A percentile compares a stretch with the other conserved stretches of the same genome.
Conservation (phyloP, 2,888 invertebrate genomes). For the Notocelia uddmanniana region DNA sequence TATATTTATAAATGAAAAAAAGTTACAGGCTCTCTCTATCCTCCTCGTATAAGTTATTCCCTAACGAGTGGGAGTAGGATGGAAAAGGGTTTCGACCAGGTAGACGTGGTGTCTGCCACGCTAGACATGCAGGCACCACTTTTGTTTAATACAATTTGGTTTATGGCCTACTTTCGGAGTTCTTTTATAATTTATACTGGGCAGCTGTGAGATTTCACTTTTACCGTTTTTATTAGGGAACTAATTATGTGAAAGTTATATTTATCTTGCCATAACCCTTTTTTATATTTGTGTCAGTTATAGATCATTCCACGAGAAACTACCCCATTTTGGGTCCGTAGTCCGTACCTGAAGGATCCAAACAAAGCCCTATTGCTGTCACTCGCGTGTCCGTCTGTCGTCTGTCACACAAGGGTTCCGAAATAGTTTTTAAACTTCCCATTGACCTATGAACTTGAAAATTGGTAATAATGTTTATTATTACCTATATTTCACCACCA, state of each 20-base stretch:
- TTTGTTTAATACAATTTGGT: slow-evolving; percentile 32
- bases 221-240: slow-evolving; percentile 21
- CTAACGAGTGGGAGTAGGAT: slow-evolving; percentile 58
- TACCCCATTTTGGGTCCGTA: no score
- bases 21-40: slow-evolving; percentile 6
- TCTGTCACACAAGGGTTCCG: no score
- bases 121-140: slow-evolving; percentile 28
- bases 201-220: slow-evolving; percentile 19
- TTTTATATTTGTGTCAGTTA: background rate
- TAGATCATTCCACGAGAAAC: no score
- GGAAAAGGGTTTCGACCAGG: slow-evolving; percentile 33
- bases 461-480: no score
- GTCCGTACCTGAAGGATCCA: no score
- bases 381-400: no score
- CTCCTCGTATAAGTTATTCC: slow-evolving; percentile 59
- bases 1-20: slow-evolving; percentile 28
- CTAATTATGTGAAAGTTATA: slow-evolving; percentile 14
- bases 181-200: slow-evolving; percentile 49
- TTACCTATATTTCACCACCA: no score
- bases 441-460: no score
- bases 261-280: slow-evolving; percentile 3
- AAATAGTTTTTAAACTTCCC: no score
- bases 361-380: no score
- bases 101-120: slow-evolving; percentile 23
- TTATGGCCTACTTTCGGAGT: slow-evolving; percentile 46